Evolutionary conservation across 1,140 invertebrate species (phyloP).

Genomic region (Phocides pigmalion): DNA sequence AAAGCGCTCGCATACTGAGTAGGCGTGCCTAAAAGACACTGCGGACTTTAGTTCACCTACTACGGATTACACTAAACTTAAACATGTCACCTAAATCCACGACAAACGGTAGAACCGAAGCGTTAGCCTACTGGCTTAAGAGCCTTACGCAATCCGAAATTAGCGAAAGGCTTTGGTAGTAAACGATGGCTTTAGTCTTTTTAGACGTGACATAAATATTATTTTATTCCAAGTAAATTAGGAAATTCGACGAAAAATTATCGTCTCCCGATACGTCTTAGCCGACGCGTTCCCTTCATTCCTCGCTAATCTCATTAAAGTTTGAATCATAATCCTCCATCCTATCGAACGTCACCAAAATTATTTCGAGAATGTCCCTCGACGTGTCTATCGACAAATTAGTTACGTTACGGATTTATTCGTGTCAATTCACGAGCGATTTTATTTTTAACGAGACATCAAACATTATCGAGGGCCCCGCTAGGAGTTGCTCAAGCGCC

Average conservation of each 20-base stretch:
- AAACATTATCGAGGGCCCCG: slow-evolving; percentile 74
- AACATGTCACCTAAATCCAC: slow-evolving; percentile 71
- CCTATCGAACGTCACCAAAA: slow-evolving; percentile 59
- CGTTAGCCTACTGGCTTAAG: slow-evolving; percentile 55
- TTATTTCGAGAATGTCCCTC: slow-evolving; percentile 70
- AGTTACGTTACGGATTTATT: slow-evolving; percentile 71
- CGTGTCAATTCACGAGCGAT: slow-evolving; percentile 71
- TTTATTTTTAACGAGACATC: slow-evolving; percentile 83
- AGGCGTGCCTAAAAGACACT: slow-evolving; percentile 81
- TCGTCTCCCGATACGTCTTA: slow-evolving; percentile 31
- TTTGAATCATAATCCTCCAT: slow-evolving; percentile 66
- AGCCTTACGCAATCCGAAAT: slow-evolving; percentile 40
- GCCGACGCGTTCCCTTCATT: slow-evolving; percentile 32
- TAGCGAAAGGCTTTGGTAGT: slow-evolving; percentile 19
- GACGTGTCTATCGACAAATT: slow-evolving; percentile 78
- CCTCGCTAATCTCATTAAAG: slow-evolving; percentile 69
- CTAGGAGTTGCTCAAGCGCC: slow-evolving; percentile 69
- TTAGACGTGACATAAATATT: slow-evolving; percentile 12
- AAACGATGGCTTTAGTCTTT: slow-evolving; percentile 14
- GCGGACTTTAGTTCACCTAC: slow-evolving; percentile 75
- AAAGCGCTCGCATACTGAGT: slow-evolving; percentile 81
- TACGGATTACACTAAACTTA: slow-evolving; percentile 76
- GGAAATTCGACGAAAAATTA: slow-evolving; percentile 35
- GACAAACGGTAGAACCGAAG: slow-evolving; percentile 61
- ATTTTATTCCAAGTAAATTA: background rate